Conservation (phyloP, 1,140 invertebrate genomes). For the Ylistrum balloti region DNA sequence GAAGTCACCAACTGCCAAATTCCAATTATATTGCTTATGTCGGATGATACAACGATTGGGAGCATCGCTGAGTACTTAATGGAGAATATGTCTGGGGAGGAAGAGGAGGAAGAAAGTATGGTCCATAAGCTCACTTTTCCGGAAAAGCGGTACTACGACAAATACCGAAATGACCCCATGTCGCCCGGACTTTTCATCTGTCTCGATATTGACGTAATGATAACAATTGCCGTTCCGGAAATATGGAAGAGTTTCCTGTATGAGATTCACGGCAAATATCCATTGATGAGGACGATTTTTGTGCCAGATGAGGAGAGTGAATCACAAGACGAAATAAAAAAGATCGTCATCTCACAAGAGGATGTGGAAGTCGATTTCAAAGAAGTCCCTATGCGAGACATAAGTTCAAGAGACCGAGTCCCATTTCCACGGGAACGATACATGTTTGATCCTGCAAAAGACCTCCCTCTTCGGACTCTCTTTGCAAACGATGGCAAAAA, state of each 20-base stretch:
- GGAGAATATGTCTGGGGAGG: conserved; percentile 55
- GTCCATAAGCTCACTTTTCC: conserved; percentile 31
- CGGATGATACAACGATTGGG: conserved; percentile 41
- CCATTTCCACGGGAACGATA: conserved; percentile 42
- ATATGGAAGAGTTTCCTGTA: conserved; percentile 44
- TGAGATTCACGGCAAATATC: conserved; percentile 43
- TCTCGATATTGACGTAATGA: conserved; percentile 43
- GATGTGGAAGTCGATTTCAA: conserved; percentile 49
- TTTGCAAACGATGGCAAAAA: conserved; percentile 45
- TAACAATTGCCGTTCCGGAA: conserved; percentile 44
- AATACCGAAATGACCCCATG: not conserved
- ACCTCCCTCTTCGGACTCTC: conserved; percentile 45
- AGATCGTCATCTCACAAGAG: conserved; percentile 41
- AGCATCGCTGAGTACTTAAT: conserved; percentile 62
- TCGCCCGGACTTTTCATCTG: conserved; percentile 41
- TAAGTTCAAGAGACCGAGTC: conserved; percentile 1
- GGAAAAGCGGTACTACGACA: conserved; percentile 46
- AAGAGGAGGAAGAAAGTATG: not conserved
- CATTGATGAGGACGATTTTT: conserved; percentile 44
- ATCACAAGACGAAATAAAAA: conserved; percentile 31
- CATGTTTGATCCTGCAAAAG: conserved; percentile 45
- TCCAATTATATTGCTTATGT: conserved; percentile 32
- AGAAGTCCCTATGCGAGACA: not conserved
- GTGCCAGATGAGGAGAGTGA: conserved; percentile 43
- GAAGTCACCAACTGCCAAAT: conserved; percentile 46